Conservation (phyloP, 2,797 vertebrate genomes). For the Protosalanx chinensis region DNA sequence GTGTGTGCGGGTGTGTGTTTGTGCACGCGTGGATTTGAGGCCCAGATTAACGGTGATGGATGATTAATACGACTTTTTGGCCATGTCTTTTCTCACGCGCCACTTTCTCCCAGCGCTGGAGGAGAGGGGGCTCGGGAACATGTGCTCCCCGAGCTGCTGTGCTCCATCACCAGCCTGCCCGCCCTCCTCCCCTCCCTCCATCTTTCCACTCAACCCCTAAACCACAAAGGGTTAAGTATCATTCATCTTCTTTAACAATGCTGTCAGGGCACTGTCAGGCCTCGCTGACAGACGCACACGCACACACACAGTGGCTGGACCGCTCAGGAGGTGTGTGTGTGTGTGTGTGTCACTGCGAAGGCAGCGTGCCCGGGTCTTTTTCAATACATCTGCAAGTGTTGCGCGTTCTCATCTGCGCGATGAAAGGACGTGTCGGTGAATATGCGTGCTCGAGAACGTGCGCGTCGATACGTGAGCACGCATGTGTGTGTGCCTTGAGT, state of each 20-base stretch:
- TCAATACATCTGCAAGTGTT: conserved; percentile 5
- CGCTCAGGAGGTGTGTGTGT: neutral
- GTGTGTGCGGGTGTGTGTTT: conserved; percentile 2
- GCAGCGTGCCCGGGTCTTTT: conserved; percentile 4
- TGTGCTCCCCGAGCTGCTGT: conserved; percentile 52
- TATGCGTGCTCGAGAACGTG: no score
- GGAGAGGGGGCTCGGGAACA: conserved; percentile 61
- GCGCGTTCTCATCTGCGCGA: no score
- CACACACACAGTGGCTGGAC: conserved; percentile 41
- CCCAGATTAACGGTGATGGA: conserved; percentile 65
- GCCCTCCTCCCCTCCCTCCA: conserved; percentile 59
- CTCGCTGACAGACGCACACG: conserved; percentile 56
- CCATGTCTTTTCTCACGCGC: conserved; percentile 72
- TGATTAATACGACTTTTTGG: conserved; percentile 74
- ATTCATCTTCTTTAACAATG: conserved; percentile 77
- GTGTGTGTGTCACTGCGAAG: conserved; percentile 15
- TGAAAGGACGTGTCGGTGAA: neutral
- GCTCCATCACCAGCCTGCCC: conserved; percentile 34
- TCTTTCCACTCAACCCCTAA: conserved; percentile 70
- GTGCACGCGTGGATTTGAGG: conserved; percentile 51
- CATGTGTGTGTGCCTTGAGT: no score
- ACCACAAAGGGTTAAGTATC: conserved; percentile 77
- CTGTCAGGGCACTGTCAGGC: conserved; percentile 67
- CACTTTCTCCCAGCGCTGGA: conserved; percentile 63
- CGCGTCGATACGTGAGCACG: no score